Evolutionary conservation across 2,888 invertebrate species (phyloP).

Genomic region (Andrena dorsata): DNA sequence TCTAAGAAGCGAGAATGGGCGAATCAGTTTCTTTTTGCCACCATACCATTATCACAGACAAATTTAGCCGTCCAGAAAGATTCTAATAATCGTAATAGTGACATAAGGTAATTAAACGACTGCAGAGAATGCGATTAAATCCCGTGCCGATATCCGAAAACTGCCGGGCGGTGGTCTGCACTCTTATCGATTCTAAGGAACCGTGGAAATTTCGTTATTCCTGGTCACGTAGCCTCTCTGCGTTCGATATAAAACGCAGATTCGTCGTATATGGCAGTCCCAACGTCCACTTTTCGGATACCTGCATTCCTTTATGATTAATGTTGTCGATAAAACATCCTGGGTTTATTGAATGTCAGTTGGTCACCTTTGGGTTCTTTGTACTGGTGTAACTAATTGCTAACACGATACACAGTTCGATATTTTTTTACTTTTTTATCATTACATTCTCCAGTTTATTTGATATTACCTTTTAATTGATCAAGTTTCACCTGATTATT

Average conservation of each 20-base stretch:
- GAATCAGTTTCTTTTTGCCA: conserved; percentile 51
- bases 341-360: conserved; percentile 64
- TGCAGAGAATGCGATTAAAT: conserved; percentile 67
- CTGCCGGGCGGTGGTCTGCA: not conserved
- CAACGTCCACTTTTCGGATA: conserved; percentile 63
- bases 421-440: conserved; percentile 31
- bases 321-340: conserved; percentile 61
- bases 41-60: conserved; percentile 55
- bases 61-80: conserved; percentile 71
- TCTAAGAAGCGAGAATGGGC: conserved; percentile 53
- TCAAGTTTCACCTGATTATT: conserved; percentile 31
- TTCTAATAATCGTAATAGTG: conserved; percentile 67
- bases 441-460: conserved; percentile 31
- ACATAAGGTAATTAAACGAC: conserved; percentile 69
- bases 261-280: not conserved
- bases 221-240: not conserved
- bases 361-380: conserved; percentile 69
- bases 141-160: conserved; percentile 69
- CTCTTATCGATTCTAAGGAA: conserved; percentile 5
- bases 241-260: not conserved
- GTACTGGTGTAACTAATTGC: conserved; percentile 74
- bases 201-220: not conserved
- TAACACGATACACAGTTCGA: conserved; percentile 70
- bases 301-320: conserved; percentile 61
- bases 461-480: conserved; percentile 24